A percentile compares a stretch with the other conserved stretches of the same genome.
phyloP scores from a whole-genome alignment of 2,888 invertebrate genomes.

The Lysandra bellargus region DNA sequence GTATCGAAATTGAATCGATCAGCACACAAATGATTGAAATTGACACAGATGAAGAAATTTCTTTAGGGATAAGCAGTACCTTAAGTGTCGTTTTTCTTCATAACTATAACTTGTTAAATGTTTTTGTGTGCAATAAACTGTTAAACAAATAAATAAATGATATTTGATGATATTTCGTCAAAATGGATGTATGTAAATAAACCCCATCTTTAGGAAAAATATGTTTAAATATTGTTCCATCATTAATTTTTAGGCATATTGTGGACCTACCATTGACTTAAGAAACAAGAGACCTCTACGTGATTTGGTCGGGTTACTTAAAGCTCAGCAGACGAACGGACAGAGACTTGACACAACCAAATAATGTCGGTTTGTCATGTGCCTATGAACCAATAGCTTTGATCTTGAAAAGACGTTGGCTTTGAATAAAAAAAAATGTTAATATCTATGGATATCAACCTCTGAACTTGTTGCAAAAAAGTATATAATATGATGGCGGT shows the following conservation, averaged over 20 bases:
- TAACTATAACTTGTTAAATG: too few relatives aligned
- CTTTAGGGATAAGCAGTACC: not conserved
- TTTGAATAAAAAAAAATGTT: too few relatives aligned
- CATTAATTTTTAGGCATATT: not conserved
- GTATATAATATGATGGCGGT: not conserved
- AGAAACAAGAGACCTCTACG: not conserved
- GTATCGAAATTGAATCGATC: not conserved
- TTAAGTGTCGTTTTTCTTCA: too few relatives aligned
- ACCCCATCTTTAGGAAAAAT: not conserved
- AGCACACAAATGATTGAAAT: not conserved
- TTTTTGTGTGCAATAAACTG: too few relatives aligned
- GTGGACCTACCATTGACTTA: not conserved
- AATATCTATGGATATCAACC: not conserved
- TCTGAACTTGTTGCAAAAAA: not conserved
- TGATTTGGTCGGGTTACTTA: too few relatives aligned
- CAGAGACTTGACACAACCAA: too few relatives aligned
- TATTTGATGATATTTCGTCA: not conserved
- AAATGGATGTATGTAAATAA: not conserved
- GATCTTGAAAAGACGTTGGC: too few relatives aligned
- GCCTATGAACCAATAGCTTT: too few relatives aligned
- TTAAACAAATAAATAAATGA: too few relatives aligned
- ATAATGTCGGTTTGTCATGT: too few relatives aligned
- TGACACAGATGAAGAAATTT: not conserved
- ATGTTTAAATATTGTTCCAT: not conserved
- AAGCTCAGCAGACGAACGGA: too few relatives aligned